A percentile compares a stretch with the other conserved stretches of the same genome.
phyloP scores from a whole-genome alignment of 2,113 vertebrate species.

The Python bivittatus region DNA sequence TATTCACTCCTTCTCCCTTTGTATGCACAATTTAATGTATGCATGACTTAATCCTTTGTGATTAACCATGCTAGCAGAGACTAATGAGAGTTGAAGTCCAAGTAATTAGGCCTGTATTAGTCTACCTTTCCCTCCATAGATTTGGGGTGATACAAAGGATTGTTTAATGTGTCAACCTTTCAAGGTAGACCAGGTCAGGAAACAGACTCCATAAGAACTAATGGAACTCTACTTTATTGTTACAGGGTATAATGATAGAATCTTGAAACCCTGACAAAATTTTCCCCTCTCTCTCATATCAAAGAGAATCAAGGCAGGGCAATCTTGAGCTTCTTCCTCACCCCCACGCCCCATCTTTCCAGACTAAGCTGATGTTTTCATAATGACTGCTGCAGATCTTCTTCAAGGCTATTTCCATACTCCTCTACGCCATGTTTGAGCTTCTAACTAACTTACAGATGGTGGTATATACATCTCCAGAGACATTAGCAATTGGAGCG shows the following conservation, averaged over 20 bases:
- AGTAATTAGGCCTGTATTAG: background rate
- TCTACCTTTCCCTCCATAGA: background rate
- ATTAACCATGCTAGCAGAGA: background rate
- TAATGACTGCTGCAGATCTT: background rate
- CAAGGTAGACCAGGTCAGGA: background rate
- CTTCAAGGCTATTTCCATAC: background rate
- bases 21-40: no score
- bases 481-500: background rate
- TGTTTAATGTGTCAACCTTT: background rate
- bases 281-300: background rate
- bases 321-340: background rate
- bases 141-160: background rate
- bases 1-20: no score
- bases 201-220: background rate
- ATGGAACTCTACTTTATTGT: background rate
- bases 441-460: background rate
- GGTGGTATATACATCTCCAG: background rate
- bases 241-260: background rate
- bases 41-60: no score
- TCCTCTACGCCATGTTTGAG: background rate
- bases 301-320: background rate
- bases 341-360: background rate
- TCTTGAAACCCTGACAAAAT: background rate
- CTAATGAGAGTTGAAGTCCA: background rate
- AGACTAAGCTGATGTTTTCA: background rate